Percentiles rank a stretch among this genome's conserved stretches.
Conservation (phyloP, 2,888 invertebrate species). For the Drosophila tanythrix region DNA sequence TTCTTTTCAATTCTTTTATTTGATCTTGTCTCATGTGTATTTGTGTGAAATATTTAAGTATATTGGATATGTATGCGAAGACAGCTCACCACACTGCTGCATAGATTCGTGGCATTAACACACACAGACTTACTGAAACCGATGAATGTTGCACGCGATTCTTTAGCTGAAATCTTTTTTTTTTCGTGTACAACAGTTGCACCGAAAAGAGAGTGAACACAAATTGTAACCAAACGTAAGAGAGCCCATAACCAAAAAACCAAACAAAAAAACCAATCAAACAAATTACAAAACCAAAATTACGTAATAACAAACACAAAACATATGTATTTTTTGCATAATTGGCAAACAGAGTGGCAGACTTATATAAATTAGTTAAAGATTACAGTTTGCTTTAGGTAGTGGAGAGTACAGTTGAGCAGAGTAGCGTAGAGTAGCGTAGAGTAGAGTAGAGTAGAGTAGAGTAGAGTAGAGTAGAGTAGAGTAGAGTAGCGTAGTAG, state of each 20-base stretch:
- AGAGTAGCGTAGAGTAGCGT: conserved; percentile 22
- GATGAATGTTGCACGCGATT: conserved; percentile 46
- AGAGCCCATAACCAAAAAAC: conserved; percentile 51
- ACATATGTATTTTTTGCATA: conserved; percentile 22
- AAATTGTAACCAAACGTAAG: conserved; percentile 26
- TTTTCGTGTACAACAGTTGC: conserved; percentile 65
- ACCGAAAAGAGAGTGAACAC: conserved; percentile 11
- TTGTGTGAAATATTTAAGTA: conserved; percentile 25
- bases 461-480: conserved; percentile 26
- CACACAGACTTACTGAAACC: conserved; percentile 53
- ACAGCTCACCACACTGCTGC: conserved; percentile 28
- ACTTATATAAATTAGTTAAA: conserved; percentile 20
- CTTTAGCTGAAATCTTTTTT: conserved; percentile 68
- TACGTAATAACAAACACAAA: conserved; percentile 37
- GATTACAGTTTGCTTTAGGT: conserved; percentile 28
- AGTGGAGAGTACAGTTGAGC: conserved; percentile 32
- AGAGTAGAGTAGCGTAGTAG: conserved; percentile 34
- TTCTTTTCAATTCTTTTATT: conserved; percentile 5
- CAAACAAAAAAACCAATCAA: conserved; percentile 6
- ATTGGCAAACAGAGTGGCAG: conserved; percentile 55
- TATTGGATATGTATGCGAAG: conserved; percentile 18
- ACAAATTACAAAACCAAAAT: conserved; percentile 5
- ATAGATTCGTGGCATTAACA: conserved; percentile 24
- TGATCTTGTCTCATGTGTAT: conserved; percentile 9
- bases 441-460: conserved; percentile 32